Conservation (phyloP, 2,888 invertebrate species). For the Cryptus armator region DNA sequence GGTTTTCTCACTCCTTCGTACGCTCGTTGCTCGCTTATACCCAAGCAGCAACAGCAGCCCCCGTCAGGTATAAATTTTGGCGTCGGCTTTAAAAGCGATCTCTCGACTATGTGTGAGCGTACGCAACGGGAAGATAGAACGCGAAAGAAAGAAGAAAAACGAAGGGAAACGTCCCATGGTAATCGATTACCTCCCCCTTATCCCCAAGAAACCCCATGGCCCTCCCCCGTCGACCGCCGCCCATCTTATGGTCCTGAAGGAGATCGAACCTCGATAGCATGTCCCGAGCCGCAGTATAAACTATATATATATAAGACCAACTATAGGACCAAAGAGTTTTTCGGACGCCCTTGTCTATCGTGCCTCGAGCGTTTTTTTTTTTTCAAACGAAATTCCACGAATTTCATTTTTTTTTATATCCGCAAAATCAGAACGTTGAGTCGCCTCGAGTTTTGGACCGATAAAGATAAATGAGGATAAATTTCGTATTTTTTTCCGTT, state of each 20-base stretch:
- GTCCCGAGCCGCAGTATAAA: conserved; percentile 19
- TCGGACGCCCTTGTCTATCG: conserved; percentile 46
- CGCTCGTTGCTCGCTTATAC: background rate
- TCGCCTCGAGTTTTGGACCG: background rate
- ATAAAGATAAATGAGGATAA: background rate
- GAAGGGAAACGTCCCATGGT: conserved; percentile 71
- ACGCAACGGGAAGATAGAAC: conserved; percentile 46
- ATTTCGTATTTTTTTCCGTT: background rate
- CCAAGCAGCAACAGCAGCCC: conserved; percentile 69
- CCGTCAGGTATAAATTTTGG: conserved; percentile 82
- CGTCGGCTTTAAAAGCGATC: conserved; percentile 74
- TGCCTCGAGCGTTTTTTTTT: background rate
- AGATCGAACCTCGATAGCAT: conserved; percentile 65
- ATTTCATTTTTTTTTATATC: background rate
- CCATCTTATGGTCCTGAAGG: conserved; percentile 61
- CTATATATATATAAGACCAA: conserved; percentile 21
- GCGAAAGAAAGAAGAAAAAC: conserved; percentile 61
- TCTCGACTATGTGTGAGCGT: conserved; percentile 22
- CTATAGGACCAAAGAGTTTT: conserved; percentile 37
- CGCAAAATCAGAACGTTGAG: background rate
- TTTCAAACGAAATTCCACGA: conserved; percentile 7
- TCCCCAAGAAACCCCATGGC: conserved; percentile 63
- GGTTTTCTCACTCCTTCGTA: conserved; percentile 29
- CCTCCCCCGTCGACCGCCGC: conserved; percentile 65
- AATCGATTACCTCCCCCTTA: conserved; percentile 71